A percentile compares a stretch with the other conserved stretches of the same genome.
Evolutionary conservation across 2,888 invertebrate species (phyloP).

Genomic region (Torymus tubicola): DNA sequence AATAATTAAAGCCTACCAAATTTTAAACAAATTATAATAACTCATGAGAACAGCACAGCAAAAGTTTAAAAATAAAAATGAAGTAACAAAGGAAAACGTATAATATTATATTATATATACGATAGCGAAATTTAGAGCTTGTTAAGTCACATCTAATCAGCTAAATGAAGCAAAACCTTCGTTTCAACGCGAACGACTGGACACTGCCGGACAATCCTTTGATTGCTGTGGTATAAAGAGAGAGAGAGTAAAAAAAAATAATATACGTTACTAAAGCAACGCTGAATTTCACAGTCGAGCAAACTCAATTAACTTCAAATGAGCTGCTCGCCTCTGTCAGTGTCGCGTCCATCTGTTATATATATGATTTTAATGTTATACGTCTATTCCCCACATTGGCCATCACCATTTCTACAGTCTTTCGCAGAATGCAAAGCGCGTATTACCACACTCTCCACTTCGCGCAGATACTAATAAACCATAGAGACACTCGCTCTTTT

Average conservation of each 20-base stretch:
- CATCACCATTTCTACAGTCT: conserved; percentile 10
- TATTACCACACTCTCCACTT: not conserved
- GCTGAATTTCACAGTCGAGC: conserved; percentile 41
- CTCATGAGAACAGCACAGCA: too few species aligned
- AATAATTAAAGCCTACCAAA: too few species aligned
- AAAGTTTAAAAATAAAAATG: too few species aligned
- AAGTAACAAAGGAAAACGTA: too few species aligned
- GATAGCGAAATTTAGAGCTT: not conserved
- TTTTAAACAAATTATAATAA: too few species aligned
- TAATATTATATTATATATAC: too few species aligned
- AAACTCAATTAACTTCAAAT: conserved; percentile 47
- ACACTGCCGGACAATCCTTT: too few species aligned
- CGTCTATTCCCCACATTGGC: not conserved
- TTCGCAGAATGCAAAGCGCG: conserved; percentile 28
- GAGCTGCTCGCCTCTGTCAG: not conserved
- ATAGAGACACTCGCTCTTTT: conserved; percentile 3
- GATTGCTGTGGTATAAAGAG: not conserved
- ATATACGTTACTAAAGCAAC: conserved; percentile 25
- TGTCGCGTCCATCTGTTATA: not conserved
- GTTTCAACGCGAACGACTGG: not conserved
- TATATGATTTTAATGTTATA: conserved; percentile 7
- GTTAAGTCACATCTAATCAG: not conserved
- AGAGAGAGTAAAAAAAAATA: not conserved
- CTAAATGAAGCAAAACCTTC: not conserved
- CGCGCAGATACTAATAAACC: conserved; percentile 10